Evolutionary conservation across 2,888 invertebrate genomes (phyloP), one percentile per base, ranked within the genome.

Genomic region (Beris chalybata): DNA sequence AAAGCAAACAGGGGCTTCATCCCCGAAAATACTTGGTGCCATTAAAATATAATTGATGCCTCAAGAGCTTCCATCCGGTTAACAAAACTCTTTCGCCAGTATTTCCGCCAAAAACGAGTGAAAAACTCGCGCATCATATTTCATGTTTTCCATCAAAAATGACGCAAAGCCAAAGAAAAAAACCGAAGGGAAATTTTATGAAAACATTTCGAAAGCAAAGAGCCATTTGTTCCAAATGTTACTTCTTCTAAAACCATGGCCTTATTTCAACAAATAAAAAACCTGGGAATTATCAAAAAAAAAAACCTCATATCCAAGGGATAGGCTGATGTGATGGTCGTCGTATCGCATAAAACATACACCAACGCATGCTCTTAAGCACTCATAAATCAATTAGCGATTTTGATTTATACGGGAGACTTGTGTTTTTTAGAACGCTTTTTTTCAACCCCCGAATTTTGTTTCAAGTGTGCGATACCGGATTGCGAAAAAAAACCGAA

Each of bases 371-470:
- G 29, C 30, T 48, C 12, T 47, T 31, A 48, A 59, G 58, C 38
- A 52, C 52, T 61, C 61, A 43, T 61, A 61, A 61, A 50, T 61
- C 61, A 61, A 61, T 61, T 61, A 61, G 61, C 61, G 5, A 29
- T n/a, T 38, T 22, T 61, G 61, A 61, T 61, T 61, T 61, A 61
- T 61, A 43, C 22, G 22, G 32, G 11, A 50, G 50, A 61, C 50
- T 61, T 61, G 12, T 61, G 15, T 61, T 59, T 48, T 32, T 5
- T 29, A 11, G n/a, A 47, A 13, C 13, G 47, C 11, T n/a, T 47
- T 47, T 47, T 47, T 47, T 4, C 11, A 47, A n/a, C 9, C n/a
- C 47, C 47, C 47, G 47, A 9, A 7, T 38, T 38, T 38, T 38
- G 38, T 38, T 38, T 38, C 9, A 38, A 9, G 38, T 48, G 48